A percentile compares a stretch with the other conserved stretches of the same genome.
Evolutionary conservation across 2,888 invertebrate species (phyloP).

Genomic region (Drosophila leonis): DNA sequence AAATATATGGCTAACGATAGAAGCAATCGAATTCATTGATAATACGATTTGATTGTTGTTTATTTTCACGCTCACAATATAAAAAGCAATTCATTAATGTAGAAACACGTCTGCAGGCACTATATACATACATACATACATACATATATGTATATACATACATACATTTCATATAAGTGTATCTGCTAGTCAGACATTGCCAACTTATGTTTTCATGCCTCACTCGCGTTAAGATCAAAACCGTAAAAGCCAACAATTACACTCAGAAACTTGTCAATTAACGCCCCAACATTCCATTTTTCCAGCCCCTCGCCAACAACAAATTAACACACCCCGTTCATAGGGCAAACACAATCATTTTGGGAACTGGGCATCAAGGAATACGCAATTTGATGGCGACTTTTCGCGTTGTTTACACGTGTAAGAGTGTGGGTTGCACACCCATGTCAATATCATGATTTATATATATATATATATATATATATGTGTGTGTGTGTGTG

Average conservation of each 20-base stretch:
- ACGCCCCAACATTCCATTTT: slow-evolving; percentile 8
- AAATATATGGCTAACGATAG: neutral
- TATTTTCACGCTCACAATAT: slow-evolving; percentile 1
- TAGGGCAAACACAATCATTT: slow-evolving; percentile 1
- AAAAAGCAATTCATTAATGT: slow-evolving; percentile 6
- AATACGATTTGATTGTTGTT: slow-evolving; percentile 2
- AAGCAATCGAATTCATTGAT: slow-evolving; percentile 7
- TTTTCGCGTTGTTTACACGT: slow-evolving; percentile 36
- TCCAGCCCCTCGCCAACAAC: slow-evolving; percentile 11
- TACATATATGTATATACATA: neutral
- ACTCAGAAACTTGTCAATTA: slow-evolving; percentile 18
- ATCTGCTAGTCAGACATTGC: neutral
- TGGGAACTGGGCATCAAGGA: slow-evolving; percentile 15
- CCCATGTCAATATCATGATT: slow-evolving; percentile 34
- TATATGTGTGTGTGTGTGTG: too few relatives aligned
- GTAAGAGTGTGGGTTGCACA: slow-evolving; percentile 5
- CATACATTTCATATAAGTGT: neutral
- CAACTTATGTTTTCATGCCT: neutral
- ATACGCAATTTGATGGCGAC: slow-evolving; percentile 37
- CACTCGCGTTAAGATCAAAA: too few relatives aligned
- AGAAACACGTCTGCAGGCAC: neutral
- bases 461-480: neutral
- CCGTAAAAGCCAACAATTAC: neutral
- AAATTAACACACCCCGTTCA: slow-evolving; percentile 34
- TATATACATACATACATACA: neutral